A percentile compares a stretch with the other conserved stretches of the same genome.
phyloP scores from a whole-genome alignment of 2,797 vertebrate species.

The Hemibagrus guttatus region DNA sequence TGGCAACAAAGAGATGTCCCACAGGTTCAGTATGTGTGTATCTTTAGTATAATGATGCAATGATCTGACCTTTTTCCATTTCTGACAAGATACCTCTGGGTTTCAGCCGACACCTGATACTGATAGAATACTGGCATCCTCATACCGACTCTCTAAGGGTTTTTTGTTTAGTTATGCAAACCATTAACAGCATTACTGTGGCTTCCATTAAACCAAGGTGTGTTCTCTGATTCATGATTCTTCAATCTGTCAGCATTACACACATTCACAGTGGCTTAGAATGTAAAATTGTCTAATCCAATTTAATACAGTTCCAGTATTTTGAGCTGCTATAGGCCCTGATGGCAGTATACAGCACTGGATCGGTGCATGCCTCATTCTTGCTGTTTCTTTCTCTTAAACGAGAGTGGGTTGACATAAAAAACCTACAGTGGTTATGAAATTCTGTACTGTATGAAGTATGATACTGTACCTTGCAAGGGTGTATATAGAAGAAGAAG shows the following conservation, averaged over 20 bases:
- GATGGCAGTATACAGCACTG: background rate
- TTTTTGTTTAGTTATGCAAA: background rate
- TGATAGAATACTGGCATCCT: background rate
- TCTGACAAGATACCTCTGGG: background rate
- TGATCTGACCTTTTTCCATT: background rate
- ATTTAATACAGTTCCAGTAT: background rate
- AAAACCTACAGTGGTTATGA: background rate
- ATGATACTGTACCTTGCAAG: background rate
- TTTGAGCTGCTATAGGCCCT: background rate
- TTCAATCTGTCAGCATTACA: background rate
- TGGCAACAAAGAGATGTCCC: background rate
- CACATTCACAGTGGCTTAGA: background rate
- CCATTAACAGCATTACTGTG: background rate
- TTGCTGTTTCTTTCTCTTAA: background rate
- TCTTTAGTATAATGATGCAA: background rate
- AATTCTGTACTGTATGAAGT: background rate
- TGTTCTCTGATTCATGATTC: background rate
- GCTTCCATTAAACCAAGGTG: background rate
- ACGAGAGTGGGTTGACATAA: background rate
- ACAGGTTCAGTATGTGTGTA: background rate
- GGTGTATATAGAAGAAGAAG: too few species aligned
- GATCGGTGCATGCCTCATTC: background rate
- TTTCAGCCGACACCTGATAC: background rate
- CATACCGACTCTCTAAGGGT: background rate
- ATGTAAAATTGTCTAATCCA: background rate